Evolutionary conservation across 2,797 vertebrate genomes (phyloP).

Genomic region (Tapirus indicus): DNA sequence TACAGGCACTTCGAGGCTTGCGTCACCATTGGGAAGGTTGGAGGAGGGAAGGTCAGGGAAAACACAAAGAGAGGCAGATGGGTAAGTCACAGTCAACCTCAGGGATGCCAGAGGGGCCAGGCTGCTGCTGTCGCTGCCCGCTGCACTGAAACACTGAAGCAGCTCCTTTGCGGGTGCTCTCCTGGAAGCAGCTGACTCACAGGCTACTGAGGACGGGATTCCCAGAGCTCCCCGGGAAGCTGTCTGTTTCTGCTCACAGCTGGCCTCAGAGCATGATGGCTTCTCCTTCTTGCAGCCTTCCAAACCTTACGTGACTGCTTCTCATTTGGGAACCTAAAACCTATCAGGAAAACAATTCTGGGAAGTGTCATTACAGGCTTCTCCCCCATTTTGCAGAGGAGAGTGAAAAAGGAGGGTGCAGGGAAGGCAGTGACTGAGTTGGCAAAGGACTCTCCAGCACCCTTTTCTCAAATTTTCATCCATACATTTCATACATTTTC

Average conservation of each 20-base stretch:
- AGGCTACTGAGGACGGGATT: neutral
- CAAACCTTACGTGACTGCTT: neutral
- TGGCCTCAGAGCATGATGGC: accelerated
- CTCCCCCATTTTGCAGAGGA: neutral
- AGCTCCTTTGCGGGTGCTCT: accelerated
- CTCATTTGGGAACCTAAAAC: neutral
- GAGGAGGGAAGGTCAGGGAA: neutral
- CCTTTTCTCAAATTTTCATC: neutral
- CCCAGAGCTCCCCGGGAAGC: neutral
- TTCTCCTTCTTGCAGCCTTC: neutral
- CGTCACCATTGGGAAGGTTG: neutral
- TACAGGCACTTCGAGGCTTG: neutral
- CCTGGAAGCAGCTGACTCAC: neutral
- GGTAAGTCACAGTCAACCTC: too few species aligned
- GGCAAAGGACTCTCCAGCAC: neutral
- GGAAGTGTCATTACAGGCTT: neutral
- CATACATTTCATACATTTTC: neutral
- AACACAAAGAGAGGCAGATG: neutral
- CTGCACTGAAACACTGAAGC: neutral
- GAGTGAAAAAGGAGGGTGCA: neutral
- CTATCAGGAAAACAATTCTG: neutral
- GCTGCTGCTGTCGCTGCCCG: neutral
- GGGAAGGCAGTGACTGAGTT: neutral
- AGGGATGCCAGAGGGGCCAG: neutral
- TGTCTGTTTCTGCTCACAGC: neutral